Base-by-base conservation (phyloP, 2,888 invertebrate species). In the Mermis nigrescens region DNA sequence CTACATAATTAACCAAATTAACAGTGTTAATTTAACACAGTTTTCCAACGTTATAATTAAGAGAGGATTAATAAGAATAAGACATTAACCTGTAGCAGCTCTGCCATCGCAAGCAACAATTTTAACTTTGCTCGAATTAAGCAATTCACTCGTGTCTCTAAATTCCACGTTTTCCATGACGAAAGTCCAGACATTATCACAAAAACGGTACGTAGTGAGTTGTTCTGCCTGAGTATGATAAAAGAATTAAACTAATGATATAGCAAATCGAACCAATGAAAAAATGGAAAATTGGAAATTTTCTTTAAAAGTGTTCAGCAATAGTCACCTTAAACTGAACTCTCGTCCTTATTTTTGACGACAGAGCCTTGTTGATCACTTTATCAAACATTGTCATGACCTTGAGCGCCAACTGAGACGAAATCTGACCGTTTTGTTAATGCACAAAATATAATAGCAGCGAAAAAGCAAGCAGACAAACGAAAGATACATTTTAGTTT, bases 141-240 rank as follows among this genome's bases (percentile, higher is more conserved):
- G 86, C 63, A 90, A 82, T 73, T 91, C 90, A 31, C 51, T 19
- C 0, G 89, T 86, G 75, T 95, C 94, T 66, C 89, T 80, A 72
- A 95, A 94, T 74, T 95, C 94, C 7, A 94, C 94, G 77, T 94
- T 88, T 72, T 91, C 91, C 68, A 99, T 79, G 82, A 99, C 89
- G 71, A 99, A 90, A 3, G 98, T 99, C 98, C 98, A 99, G 1
- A 99, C 98, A 78, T 98, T 98, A 79, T 98, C 98, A 80, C 98
- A 98, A 77, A 98, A 99, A 70, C 98, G 78, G 75, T 85, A 80
- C 80, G 82, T 81, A 67, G 80, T 79, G 63, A 82, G 72, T 67
- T 80, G 79, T 19, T 79, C 80, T 51, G 79, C 78, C 79, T 80
- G 67, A 31, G 66, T 45, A n/a, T 59, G 46, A 2, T 32, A 38